Evolutionary conservation across 2,888 invertebrate genomes (phyloP), one percentile per base, ranked within the genome.

Genomic region (Agrotis ipsilon): DNA sequence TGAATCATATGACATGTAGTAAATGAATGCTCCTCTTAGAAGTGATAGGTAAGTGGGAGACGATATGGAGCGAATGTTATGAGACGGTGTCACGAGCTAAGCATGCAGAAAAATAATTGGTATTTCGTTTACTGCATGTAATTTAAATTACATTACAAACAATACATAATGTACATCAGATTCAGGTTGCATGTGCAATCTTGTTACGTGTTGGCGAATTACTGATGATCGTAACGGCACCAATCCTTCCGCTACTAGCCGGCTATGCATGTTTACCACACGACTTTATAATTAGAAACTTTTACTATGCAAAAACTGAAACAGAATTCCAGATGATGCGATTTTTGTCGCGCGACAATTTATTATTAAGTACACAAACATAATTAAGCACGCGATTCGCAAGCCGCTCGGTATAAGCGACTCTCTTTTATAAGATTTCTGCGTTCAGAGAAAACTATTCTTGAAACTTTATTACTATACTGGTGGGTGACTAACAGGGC

Each of bases 241-340:
- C 62, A 82, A 84, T 85, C 83, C 86, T 89, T 88, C 89, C 88
- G 89, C 88, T 82, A 84, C 88, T 82, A 84, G 69, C 82, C 81
- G 77, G 68, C 84, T 74, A 82, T 84, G 83, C 81, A 85, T 82
- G 85, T 86, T 88, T 82, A 86, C 83, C 80, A 81, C 80, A 85
- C 80, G 83, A 86, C 82, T 88, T 88, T 83, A 83, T 88, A 89
- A 89, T 89, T 87, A 85, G 81, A 80, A 86, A 88, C 85, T 87
- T 86, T 88, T 87, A 83, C 87, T 85, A 82, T 85, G 85, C 81
- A 87, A 84, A 83, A 82, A 87, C 83, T 73, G 72, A 80, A 81
- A 51, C 59, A 67, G 67, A 81, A 80, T 81, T 74, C 55, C 64
- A 75, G 72, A 73, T 70, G 71, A 72, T 48, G 69, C 49, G 72